Percentiles rank a stretch among this genome's conserved stretches.
These are phyloP conservation scores for Paramormyrops hopkinsi DNA, from an alignment of 2,797 vertebrate genomes.

Conservation along the genomic window DNA sequence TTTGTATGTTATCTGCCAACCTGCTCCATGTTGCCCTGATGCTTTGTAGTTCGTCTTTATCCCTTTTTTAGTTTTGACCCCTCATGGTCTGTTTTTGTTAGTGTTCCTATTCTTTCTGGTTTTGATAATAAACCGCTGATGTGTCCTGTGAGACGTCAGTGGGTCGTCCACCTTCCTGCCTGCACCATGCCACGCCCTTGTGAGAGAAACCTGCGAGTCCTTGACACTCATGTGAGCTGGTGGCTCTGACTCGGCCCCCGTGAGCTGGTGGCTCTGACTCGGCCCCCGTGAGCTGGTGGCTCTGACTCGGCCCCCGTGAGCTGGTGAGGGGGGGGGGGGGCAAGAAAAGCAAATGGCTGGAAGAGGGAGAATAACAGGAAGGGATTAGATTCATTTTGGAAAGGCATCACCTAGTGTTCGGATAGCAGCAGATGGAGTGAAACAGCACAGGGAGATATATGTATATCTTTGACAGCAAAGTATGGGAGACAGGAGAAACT, in stretches of 20 bases:
- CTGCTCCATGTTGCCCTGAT: not conserved
- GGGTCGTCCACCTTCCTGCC: no score
- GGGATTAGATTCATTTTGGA: not conserved
- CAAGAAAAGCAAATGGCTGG: not conserved
- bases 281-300: no score
- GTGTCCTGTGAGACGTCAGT: not conserved
- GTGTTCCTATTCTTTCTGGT: not conserved
- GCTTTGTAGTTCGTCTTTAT: no score
- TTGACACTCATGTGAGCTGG: not conserved
- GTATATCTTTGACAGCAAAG: not conserved
- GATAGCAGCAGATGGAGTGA: not conserved
- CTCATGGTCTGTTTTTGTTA: not conserved
- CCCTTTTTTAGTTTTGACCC: not conserved
- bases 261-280: no score
- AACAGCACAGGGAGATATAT: not conserved
- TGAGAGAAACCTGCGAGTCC: not conserved
- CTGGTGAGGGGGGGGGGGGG: no score
- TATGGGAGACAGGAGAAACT: not conserved
- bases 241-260: no score
- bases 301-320: no score
- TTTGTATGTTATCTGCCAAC: not conserved
- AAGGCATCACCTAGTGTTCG: not conserved
- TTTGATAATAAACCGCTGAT: not conserved
- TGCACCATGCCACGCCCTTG: no score
- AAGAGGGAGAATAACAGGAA: not conserved